Evolutionary conservation across 2,797 vertebrate species (phyloP), one percentile per base, ranked within the genome.

Genomic region (Pantherophis alleghaniensis): DNA sequence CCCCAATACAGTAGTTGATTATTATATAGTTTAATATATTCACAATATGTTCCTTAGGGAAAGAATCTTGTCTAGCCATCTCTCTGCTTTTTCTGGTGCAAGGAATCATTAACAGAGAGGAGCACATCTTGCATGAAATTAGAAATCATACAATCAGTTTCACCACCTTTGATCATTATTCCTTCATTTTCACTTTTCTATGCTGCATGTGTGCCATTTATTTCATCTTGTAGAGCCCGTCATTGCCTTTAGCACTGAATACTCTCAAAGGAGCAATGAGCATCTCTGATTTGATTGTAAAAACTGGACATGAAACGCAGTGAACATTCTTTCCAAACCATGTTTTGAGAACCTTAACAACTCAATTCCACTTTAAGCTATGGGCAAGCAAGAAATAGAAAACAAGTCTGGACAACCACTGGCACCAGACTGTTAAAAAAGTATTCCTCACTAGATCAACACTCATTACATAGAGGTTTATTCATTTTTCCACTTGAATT

Each of bases 401-500:
- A 4, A 95, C 28, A 92, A 94, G 26, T 90, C 63, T 53, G 11
- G 83, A 56, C 0, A 1, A 69, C 91, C 37, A 28, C 69, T 95
- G 92, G 93, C 93, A 93, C 94, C 88, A 87, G 93, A 95, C 96
- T 60, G 91, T 24, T 28, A 95, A 91, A 95, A 91, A 83, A 87
- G 20, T 60, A 60, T 22, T 51, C 83, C 95, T 93, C 47, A 89
- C 61, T 79, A 92, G 95, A 95, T 92, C 90, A 93, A n/a, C 59
- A 60, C 95, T 96, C 79, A 91, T 94, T 94, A 94, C 91, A 95
- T 95, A 96, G 18, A 96, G 53, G 24, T 95, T 95, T 95, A 96
- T 97, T 96, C 94, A 96, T 95, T 92, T 95, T 93, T 94, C 94
- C 87, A 93, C 88, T 95, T 92, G 92, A 96, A 95, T 94, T 95